Percentiles rank a stretch among this genome's conserved stretches.
phyloP scores from a whole-genome alignment of 2,888 invertebrate genomes.

The Mesorhabditis spiculigera region DNA sequence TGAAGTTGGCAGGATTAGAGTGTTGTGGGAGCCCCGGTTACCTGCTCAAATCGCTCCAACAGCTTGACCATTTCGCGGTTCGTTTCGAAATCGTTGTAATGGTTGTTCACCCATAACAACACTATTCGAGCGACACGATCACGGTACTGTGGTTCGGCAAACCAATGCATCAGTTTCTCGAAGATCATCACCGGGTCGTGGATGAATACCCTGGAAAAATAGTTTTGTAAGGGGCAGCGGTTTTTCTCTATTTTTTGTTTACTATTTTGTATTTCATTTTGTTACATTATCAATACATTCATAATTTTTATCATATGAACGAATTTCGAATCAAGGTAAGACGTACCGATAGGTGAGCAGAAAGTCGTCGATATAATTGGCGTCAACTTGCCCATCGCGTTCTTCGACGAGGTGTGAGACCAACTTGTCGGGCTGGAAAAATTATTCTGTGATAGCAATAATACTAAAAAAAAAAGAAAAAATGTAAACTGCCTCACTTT shows the following conservation, averaged over 20 bases:
- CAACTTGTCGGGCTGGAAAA: conserved; percentile 62
- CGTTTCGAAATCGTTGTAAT: conserved; percentile 94
- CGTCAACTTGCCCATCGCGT: conserved; percentile 74
- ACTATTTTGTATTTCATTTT: too few relatives aligned
- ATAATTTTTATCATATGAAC: too few relatives aligned
- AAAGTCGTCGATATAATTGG: conserved; percentile 98
- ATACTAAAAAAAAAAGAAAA: not conserved
- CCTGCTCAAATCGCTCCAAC: conserved; percentile 44
- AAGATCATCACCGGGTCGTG: conserved; percentile 81
- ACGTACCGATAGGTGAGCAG: conserved; percentile 82
- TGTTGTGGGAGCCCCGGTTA: not conserved
- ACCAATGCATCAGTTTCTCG: conserved; percentile 82
- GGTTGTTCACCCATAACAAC: conserved; percentile 95
- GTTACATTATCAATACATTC: too few relatives aligned
- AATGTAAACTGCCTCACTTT: conserved; percentile 15
- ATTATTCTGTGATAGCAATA: too few relatives aligned
- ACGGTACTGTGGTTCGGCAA: conserved; percentile 70
- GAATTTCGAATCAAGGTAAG: too few relatives aligned
- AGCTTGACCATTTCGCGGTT: conserved; percentile 88
- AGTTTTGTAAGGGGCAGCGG: too few relatives aligned
- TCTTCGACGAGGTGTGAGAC: conserved; percentile 92
- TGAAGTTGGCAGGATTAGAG: not conserved
- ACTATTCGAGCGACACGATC: conserved; percentile 85
- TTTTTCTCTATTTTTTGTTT: too few relatives aligned
- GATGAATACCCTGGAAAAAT: conserved; percentile 71